These are phyloP conservation scores for Sebastes itinus DNA, from an alignment of 2,797 vertebrate species.

Conservation along the genomic window DNA sequence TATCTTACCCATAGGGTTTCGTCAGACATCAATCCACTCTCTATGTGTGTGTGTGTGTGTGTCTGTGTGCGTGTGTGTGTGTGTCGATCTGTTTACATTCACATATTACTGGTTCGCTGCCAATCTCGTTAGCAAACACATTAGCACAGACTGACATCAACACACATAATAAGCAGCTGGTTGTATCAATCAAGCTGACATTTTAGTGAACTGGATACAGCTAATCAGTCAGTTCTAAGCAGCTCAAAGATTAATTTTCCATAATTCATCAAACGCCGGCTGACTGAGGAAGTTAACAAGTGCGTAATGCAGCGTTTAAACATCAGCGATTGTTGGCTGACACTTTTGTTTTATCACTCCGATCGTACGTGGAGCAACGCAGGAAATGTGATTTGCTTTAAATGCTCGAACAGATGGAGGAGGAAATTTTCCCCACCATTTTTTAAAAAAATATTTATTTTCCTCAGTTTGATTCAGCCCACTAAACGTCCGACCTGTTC, in stretches of 20 bases:
- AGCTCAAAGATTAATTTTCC: constrained; percentile 64
- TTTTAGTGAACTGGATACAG: constrained; percentile 64
- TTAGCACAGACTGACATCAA: constrained; percentile 71
- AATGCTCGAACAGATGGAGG: background rate
- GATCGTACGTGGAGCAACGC: background rate
- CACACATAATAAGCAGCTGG: constrained; percentile 72
- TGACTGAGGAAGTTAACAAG: constrained; percentile 53
- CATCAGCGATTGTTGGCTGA: constrained; percentile 24
- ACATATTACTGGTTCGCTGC: constrained; percentile 69
- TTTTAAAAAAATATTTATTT: background rate
- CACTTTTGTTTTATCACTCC: constrained; percentile 23
- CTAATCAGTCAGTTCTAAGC: constrained; percentile 71
- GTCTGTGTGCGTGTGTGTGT: constrained; percentile 1
- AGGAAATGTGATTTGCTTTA: background rate
- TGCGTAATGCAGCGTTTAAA: constrained; percentile 39
- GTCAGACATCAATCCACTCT: constrained; percentile 47
- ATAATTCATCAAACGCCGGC: constrained; percentile 59
- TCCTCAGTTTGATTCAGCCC: background rate
- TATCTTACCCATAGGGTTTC: constrained; percentile 61
- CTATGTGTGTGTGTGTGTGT: background rate
- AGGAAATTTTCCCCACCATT: background rate
- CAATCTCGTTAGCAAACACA: constrained; percentile 77
- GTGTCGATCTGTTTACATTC: constrained; percentile 63
- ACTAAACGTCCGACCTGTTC: background rate
- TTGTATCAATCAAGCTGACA: constrained; percentile 72